Evolutionary conservation across 1,140 invertebrate genomes (phyloP).

Genomic region (Leptinotarsa undecemlineata): DNA sequence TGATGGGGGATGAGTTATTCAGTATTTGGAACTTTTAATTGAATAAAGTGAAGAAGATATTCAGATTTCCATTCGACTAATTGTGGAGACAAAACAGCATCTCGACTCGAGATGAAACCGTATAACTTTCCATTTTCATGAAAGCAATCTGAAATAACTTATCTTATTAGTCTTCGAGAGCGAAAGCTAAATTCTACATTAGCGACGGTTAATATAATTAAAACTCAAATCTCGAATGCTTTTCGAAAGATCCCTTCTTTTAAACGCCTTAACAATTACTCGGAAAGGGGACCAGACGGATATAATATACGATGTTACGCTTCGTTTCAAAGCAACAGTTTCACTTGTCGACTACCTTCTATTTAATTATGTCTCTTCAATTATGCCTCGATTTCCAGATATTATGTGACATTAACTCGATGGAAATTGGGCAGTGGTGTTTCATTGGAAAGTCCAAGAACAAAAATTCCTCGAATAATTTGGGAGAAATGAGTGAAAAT

Average conservation of each 20-base stretch:
- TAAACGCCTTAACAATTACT: constrained; percentile 8
- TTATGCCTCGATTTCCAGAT: neutral
- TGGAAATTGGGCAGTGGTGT: too few relatives aligned
- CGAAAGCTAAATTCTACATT: constrained; percentile 6
- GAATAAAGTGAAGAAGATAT: constrained; percentile 6
- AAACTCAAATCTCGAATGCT: constrained; percentile 6
- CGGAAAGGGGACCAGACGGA: neutral
- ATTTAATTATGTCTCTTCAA: constrained; percentile 4
- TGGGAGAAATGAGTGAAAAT: too few relatives aligned
- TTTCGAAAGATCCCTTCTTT: constrained; percentile 5
- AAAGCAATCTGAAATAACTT: constrained; percentile 3
- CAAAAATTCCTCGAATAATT: neutral
- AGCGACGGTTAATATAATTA: constrained; percentile 5
- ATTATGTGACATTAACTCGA: neutral
- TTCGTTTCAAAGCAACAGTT: constrained; percentile 2
- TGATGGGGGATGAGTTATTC: neutral
- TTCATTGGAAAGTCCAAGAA: neutral
- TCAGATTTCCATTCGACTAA: constrained; percentile 8
- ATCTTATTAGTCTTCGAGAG: neutral
- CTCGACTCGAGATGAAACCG: neutral
- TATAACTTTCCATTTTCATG: constrained; percentile 8
- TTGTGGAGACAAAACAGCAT: neutral
- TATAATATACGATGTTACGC: constrained; percentile 6
- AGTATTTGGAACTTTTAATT: constrained; percentile 6
- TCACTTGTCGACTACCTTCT: neutral